Conservation (phyloP, 2,113 vertebrate genomes). For the Alligator mississippiensis region DNA sequence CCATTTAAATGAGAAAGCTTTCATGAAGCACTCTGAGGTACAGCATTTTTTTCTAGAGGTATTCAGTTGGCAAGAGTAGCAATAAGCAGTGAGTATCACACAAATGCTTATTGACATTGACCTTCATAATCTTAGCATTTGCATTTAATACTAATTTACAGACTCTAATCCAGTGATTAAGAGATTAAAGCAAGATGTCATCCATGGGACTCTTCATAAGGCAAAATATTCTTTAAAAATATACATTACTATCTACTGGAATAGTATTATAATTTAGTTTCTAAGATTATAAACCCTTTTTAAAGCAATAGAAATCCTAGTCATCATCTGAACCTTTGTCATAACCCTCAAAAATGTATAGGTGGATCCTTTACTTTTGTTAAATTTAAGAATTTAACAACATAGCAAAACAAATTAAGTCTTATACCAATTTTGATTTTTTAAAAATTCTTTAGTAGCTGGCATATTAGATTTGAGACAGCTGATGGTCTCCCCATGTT, state of each 20-base stretch:
- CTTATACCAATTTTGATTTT: neutral
- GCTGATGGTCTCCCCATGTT: no score
- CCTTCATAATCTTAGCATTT: slow-evolving; percentile 67
- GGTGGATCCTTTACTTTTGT: neutral
- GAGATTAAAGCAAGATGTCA: slow-evolving; percentile 57
- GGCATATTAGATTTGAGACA: neutral
- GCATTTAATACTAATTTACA: slow-evolving; percentile 53
- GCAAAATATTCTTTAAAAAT: neutral
- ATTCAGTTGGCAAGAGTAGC: neutral
- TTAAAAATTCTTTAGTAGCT: neutral
- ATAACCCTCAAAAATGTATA: neutral
- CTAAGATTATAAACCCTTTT: neutral
- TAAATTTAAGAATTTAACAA: neutral
- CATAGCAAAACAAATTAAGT: neutral
- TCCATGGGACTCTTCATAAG: neutral
- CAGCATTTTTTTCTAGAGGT: neutral
- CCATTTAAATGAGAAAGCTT: neutral
- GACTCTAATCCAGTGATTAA: slow-evolving; percentile 42
- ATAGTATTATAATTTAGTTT: neutral
- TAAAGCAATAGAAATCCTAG: neutral
- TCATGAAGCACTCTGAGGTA: neutral
- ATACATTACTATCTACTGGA: slow-evolving; percentile 1
- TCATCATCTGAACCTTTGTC: neutral
- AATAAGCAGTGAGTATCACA: neutral
- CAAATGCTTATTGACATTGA: slow-evolving; percentile 35